A percentile compares a stretch with the other conserved stretches of the same genome.
These are phyloP conservation scores for Cynopterus sphinx DNA, from an alignment of 2,797 vertebrate genomes.

Conservation along the genomic window DNA sequence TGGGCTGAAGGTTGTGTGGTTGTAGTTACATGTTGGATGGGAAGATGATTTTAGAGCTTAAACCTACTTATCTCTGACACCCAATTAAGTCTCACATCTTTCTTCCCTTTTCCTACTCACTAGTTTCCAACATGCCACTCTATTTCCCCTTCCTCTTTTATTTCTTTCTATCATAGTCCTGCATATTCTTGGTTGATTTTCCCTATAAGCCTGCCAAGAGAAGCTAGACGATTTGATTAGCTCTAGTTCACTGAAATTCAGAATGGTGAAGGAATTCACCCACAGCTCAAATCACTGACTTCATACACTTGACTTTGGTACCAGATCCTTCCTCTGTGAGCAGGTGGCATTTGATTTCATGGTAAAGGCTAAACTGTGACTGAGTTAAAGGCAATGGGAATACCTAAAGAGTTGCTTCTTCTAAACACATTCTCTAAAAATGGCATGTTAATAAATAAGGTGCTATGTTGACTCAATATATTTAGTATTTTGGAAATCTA, in stretches of 20 bases:
- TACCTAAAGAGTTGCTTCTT: not conserved
- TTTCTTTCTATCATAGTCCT: not conserved
- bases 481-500: not conserved
- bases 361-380: not conserved
- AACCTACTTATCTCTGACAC: not conserved
- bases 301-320: not conserved
- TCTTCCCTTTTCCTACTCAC: not conserved
- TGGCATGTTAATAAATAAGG: not conserved
- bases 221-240: not conserved
- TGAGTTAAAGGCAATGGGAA: not conserved
- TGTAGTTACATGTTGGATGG: not conserved
- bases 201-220: not conserved
- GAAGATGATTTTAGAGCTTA: not conserved
- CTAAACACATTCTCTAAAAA: not conserved
- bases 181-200: not conserved
- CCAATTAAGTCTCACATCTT: not conserved
- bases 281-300: not conserved
- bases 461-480: not conserved
- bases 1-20: not conserved
- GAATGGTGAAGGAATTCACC: not conserved
- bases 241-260: not conserved
- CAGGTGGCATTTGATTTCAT: conserved; percentile 5
- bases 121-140: not conserved
- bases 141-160: not conserved
- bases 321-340: not conserved